phyloP scores from a whole-genome alignment of 2,113 vertebrate genomes.

The Macquaria ambigua region DNA sequence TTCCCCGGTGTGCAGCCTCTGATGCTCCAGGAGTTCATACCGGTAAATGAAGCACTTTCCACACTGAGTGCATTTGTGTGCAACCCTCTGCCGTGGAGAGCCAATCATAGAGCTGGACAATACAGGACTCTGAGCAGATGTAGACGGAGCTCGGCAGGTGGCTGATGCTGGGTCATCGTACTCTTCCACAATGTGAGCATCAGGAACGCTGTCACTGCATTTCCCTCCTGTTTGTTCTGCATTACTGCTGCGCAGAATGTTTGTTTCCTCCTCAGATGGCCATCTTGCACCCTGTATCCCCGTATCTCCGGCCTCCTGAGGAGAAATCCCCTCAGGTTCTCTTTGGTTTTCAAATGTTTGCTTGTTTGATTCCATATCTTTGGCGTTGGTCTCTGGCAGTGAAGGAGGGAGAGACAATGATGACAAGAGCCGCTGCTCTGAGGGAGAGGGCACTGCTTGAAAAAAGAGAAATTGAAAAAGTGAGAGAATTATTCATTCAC shows the following conservation, averaged over 20 bases:
- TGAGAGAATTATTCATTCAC: neutral
- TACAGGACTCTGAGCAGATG: slow-evolving; percentile 6
- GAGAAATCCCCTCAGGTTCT: slow-evolving; percentile 1
- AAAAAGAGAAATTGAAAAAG: slow-evolving; percentile 5
- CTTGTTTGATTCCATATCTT: slow-evolving; percentile 9
- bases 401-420: slow-evolving; percentile 51
- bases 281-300: neutral
- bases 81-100: slow-evolving; percentile 43
- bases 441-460: slow-evolving; percentile 38
- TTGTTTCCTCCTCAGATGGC: slow-evolving; percentile 11
- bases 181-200: neutral
- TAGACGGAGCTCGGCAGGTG: slow-evolving; percentile 13
- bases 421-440: slow-evolving; percentile 59
- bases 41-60: slow-evolving; percentile 64
- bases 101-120: neutral
- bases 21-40: slow-evolving; percentile 66
- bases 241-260: neutral
- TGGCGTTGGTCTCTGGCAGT: neutral
- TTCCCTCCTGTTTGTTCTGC: neutral
- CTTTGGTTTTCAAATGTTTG: slow-evolving; percentile 13
- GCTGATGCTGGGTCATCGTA: neutral
- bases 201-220: neutral
- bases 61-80: slow-evolving; percentile 67
- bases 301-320: neutral
- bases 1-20: slow-evolving; percentile 65